Percentiles rank a stretch among this genome's conserved stretches.
Conservation (phyloP, 2,113 vertebrate genomes). For the Labrus mixtus region DNA sequence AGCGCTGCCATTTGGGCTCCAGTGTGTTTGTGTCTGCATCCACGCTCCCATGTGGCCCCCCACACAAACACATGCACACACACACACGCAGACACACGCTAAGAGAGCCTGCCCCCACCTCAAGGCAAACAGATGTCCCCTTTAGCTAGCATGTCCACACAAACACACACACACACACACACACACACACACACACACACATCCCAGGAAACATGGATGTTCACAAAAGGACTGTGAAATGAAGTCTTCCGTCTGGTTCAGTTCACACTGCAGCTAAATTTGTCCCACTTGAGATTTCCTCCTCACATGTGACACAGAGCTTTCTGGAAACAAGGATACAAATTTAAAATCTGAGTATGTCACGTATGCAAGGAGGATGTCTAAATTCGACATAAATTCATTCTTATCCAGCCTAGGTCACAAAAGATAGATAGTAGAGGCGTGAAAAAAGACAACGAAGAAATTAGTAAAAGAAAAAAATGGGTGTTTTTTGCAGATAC, state of each 20-base stretch:
- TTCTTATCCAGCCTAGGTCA: too few relatives aligned
- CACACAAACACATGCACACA: conserved; percentile 28
- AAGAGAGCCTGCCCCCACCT: conserved; percentile 74
- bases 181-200: conserved; percentile 28
- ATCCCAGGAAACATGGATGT: conserved; percentile 16
- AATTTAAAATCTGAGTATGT: conserved; percentile 5
- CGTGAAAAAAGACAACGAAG: too few relatives aligned
- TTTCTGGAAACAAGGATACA: background rate
- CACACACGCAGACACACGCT: conserved; percentile 31
- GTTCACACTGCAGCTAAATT: conserved; percentile 6
- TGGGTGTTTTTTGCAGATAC: background rate
- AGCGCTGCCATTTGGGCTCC: conserved; percentile 57
- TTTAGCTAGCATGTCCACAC: conserved; percentile 44
- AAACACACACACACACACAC: conserved; percentile 39
- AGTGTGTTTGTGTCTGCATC: conserved; percentile 47
- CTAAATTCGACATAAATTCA: too few relatives aligned
- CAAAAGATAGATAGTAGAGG: too few relatives aligned
- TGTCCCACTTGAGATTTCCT: conserved; percentile 9
- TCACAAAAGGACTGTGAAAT: conserved; percentile 25
- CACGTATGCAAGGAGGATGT: background rate
- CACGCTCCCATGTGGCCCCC: conserved; percentile 33
- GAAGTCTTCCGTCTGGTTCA: conserved; percentile 27
- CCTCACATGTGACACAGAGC: conserved; percentile 15
- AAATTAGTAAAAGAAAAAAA: background rate
- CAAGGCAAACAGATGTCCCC: conserved; percentile 83